phyloP scores from a whole-genome alignment of 2,113 vertebrate species.

The Shinisaurus crocodilurus region DNA sequence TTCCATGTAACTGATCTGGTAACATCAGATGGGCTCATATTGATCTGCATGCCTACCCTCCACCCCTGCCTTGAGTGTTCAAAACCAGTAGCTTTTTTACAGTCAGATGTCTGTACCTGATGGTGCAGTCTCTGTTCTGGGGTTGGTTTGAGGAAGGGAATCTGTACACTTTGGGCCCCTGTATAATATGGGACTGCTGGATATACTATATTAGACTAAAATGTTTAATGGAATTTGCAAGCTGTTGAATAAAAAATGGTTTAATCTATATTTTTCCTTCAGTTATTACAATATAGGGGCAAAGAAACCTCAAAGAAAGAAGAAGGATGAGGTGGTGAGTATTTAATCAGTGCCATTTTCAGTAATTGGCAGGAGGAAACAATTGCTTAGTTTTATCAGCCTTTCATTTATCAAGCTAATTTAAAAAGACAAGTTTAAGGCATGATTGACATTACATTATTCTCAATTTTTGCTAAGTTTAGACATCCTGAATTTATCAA shows the following conservation, averaged over 20 bases:
- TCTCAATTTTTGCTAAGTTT: conserved; percentile 16
- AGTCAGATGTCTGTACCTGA: not conserved
- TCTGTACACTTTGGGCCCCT: not conserved
- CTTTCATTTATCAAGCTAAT: conserved; percentile 43
- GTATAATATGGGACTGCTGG: not conserved
- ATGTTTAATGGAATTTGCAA: conserved; percentile 32
- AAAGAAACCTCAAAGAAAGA: conserved; percentile 78
- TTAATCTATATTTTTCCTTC: conserved; percentile 46
- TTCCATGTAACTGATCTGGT: not conserved
- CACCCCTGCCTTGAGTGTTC: not conserved
- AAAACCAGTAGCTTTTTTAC: not conserved
- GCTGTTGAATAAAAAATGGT: conserved; percentile 19
- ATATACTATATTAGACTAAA: not conserved
- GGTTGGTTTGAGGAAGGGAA: not conserved
- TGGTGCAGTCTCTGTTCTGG: not conserved
- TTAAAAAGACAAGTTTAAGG: not conserved
- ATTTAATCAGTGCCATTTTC: conserved; percentile 24
- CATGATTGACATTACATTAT: conserved; percentile 31
- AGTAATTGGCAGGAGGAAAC: conserved; percentile 21
- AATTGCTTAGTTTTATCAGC: conserved; percentile 26
- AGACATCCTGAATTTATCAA: not conserved
- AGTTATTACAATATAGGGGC: conserved; percentile 78
- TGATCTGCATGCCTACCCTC: not conserved
- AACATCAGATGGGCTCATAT: not conserved
- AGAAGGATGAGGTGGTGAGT: conserved; percentile 73